Evolutionary conservation across 2,888 invertebrate species (phyloP).

Genomic region (Cheilosia grossa): DNA sequence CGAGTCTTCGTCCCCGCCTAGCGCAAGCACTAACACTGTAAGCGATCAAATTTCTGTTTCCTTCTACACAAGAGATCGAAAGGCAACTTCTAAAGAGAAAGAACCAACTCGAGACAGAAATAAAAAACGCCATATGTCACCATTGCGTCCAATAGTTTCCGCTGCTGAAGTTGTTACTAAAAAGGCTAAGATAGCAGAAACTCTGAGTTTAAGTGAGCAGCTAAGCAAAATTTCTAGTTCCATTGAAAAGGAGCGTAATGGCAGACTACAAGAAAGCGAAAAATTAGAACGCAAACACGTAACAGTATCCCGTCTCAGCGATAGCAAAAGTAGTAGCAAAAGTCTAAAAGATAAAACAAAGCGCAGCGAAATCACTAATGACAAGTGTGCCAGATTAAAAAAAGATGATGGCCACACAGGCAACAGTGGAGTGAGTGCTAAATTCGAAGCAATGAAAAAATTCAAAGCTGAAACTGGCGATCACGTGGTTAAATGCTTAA

Average conservation of each 20-base stretch:
- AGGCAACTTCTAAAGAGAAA: not conserved
- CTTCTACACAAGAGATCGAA: not conserved
- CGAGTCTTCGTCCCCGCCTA: not conserved
- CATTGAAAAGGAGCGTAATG: not conserved
- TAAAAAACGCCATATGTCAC: conserved; percentile 26
- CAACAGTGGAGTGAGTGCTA: not conserved
- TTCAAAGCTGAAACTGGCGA: conserved; percentile 68
- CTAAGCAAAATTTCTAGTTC: conserved; percentile 14
- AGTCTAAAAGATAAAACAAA: not conserved
- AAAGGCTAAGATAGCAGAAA: not conserved
- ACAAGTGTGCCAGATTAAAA: not conserved
- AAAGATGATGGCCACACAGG: not conserved
- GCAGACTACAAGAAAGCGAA: not conserved
- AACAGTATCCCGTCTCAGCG: not conserved
- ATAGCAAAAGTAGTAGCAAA: not conserved
- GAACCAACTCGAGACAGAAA: conserved; percentile 1
- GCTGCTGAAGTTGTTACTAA: conserved; percentile 1
- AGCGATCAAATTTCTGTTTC: not conserved
- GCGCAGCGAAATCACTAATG: not conserved
- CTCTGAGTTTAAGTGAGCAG: conserved; percentile 31
- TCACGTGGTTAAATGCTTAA: conserved; percentile 77
- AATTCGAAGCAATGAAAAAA: conserved; percentile 56
- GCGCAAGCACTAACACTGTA: not conserved
- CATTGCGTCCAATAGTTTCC: not conserved
- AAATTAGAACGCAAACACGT: conserved; percentile 5